Evolutionary conservation across 2,888 invertebrate species (phyloP), one percentile per base, ranked within the genome.

Genomic region (Eucera pruinosa): DNA sequence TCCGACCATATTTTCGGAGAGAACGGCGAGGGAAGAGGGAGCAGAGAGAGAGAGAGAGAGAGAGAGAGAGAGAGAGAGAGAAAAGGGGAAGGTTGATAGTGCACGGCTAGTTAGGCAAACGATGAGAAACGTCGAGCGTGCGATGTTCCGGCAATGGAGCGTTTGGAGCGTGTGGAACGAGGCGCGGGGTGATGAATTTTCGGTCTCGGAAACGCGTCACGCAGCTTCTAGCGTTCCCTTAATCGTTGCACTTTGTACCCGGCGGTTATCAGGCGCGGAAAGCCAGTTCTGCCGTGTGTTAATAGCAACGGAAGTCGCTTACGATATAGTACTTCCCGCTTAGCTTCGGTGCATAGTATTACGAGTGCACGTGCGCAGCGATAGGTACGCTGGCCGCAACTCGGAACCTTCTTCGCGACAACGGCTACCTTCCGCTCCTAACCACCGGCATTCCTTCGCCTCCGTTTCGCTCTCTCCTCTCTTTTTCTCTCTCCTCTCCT

Each of bases 321-420:
- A 83, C 86, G 86, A 88, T 84, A 83, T 86, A 77, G 82, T 75
- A 84, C 83, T 87, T 89, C 88, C 89, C 87, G 88, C 73, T 86
- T 71, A 78, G 69, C 57, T 66, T 66, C 75, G 75, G 69, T 68
- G 72, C 75, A 81, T 58, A 62, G 64, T 74, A 54, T 75, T 66
- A 66, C 33, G 58, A 65, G 76, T 84, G 77, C 85, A 86, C 84
- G 86, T 84, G 87, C 85, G 76, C 64, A 27, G 36, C 39, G 61
- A 55, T 75, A 73, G 68, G 45, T 65, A 54, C 64, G 60, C 57
- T 15, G 23, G 45, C 45, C 58, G 68, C 39, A 54, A 3, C 74
- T 55, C 54, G 62, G 58, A 73, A 65, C 48, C 65, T 60, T 47
- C 70, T 57, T 15, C 72, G 69, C 60, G 66, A 66, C 65, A 52